Evolutionary conservation across 2,797 vertebrate species (phyloP), one percentile per base, ranked within the genome.

Genomic region (Sebastes baramenuke): DNA sequence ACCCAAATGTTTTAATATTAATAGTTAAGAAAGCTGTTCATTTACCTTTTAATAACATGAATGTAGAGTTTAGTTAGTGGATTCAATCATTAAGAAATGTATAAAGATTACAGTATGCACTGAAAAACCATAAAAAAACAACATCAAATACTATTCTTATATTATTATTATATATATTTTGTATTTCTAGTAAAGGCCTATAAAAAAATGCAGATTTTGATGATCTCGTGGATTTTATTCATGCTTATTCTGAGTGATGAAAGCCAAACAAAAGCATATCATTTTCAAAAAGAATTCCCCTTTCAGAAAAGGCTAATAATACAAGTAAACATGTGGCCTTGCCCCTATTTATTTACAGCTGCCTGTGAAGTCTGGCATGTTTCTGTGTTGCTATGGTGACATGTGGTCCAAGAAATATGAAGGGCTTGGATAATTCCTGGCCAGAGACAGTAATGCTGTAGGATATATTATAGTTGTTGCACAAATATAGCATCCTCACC

Each of bases 371-470:
- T 42, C 14, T 6, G 38, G 6, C 65, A 27, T 72, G 42, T 84
- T 56, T 81, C 29, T 52, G 52, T 68, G 80, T 87, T 84, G 64
- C 81, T 38, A 74, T 74, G 71, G 86, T 59, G 24, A 85, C 84
- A 24, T 34, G 56, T 22, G 11, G 18, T 56, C 54, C 9, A 42
- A 62, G 22, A 74, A 77, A 84, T 52, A 25, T 67, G 16, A 55
- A 68, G 16, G 65, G 56, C 38, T 16, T 42, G 13, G 13, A 42
- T 42, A 42, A 38, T 1, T 42, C 22, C n/a, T n/a, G n/a, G n/a
- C n/a, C n/a, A n/a, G n/a, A n/a, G n/a, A n/a, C n/a, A n/a, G n/a
- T n/a, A n/a, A n/a, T 7, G 29, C 30, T 66, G n/a, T 25, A 52
- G 24, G 34, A 30, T 60, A 25, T 8, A n/a, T 61, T 9, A 38